Base-by-base conservation (phyloP, 2,888 invertebrate genomes). In the Meandrusa payeni region DNA sequence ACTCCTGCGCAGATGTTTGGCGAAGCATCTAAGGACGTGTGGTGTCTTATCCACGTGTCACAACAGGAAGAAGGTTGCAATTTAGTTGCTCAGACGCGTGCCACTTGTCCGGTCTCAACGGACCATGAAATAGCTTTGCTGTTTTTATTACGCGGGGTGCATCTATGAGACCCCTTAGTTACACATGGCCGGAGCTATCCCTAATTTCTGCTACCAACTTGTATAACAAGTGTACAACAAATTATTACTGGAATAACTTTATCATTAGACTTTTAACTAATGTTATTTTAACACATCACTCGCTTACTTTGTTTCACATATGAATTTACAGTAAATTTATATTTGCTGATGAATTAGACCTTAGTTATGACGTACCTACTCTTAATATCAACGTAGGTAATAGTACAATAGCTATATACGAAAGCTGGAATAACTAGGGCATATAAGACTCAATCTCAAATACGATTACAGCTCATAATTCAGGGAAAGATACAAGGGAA, bases 81-180 rank as follows among this genome's bases (percentile, higher is more conserved):
- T 67, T 62, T 55, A 60, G 53, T 46, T 44, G 41, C 33, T 19
- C 33, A 45, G 75, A 69, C 81, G 72, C 82, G 83, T 82, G 81
- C 79, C 80, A 75, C 73, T 81, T 76, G 75, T 61, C 61, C 57
- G 52, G 47, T 51, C 50, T 51, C 58, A 79, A 71, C 72, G 63
- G 71, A 68, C 75, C 66, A 74, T 82, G 69, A 77, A 80, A 81
- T 80, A 64, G 73, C 60, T 67, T 59, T 58, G 46, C 53, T 63
- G 64, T 74, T 72, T 71, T 66, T 68, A 62, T 53, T 51, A 52
- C 40, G 40, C 34, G 52, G 48, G 53, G 57, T 46, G 48, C 47
- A 46, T 44, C 51, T 22, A 31, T 39, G 11, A 37, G 37, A 27
- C 31, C 45, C 51, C 41, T 55, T 52, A 52, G 50, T 55, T 46